These are phyloP conservation scores for Sceloporus tristichus DNA, from an alignment of 2,113 vertebrate genomes.

Conservation along the genomic window DNA sequence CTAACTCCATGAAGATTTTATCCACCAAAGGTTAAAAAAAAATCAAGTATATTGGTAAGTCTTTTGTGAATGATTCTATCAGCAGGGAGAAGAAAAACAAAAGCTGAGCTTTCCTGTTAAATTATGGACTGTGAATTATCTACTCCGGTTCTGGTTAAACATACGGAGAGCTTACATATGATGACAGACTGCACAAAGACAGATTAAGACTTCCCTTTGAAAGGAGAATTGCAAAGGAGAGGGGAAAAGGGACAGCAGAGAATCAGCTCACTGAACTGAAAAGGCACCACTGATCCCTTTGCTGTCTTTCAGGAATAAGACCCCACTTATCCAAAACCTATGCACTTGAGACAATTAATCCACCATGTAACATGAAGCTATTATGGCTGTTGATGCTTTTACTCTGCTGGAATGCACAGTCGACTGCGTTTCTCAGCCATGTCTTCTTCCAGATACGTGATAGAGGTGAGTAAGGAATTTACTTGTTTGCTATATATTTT, in stretches of 20 bases:
- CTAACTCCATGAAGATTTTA: not conserved
- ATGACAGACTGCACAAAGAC: not conserved
- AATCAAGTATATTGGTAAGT: not conserved
- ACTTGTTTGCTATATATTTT: not conserved
- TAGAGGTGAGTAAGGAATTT: not conserved
- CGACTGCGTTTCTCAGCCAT: not conserved
- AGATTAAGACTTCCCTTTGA: slow-evolving; percentile 33
- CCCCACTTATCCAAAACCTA: slow-evolving; percentile 20
- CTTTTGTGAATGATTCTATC: not conserved
- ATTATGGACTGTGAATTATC: slow-evolving; percentile 19
- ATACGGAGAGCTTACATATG: slow-evolving; percentile 11
- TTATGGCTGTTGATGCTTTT: slow-evolving; percentile 6
- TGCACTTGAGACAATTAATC: slow-evolving; percentile 35
- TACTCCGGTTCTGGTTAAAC: not conserved
- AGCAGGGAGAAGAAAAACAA: not conserved
- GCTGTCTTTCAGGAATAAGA: slow-evolving; percentile 35
- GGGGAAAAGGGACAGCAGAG: not conserved
- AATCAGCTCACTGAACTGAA: slow-evolving; percentile 20
- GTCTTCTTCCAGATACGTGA: not conserved
- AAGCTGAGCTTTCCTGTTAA: not conserved
- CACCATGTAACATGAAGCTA: slow-evolving; percentile 10
- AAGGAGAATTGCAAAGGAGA: not conserved
- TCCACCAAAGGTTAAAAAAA: not conserved
- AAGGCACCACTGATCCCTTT: slow-evolving; percentile 28
- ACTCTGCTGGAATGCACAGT: not conserved